Conservation (phyloP, 2,797 vertebrate species). For the Sarcoramphus papa region DNA sequence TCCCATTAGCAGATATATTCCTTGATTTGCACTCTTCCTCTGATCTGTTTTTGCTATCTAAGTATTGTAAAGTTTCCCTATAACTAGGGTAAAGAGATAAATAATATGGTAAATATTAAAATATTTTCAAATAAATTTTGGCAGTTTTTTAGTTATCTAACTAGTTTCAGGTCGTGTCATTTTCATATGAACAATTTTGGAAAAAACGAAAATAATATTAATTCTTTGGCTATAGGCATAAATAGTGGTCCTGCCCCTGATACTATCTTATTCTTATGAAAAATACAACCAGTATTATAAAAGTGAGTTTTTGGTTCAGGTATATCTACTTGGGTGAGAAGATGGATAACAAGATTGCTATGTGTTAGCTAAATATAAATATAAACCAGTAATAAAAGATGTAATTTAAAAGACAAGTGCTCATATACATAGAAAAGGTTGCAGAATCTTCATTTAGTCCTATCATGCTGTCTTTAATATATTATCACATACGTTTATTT, state of each 20-base stretch:
- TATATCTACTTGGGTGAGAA: background rate
- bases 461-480: background rate
- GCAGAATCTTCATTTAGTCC: background rate
- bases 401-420: background rate
- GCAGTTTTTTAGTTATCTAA: background rate
- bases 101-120: background rate
- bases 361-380: background rate
- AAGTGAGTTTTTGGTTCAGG: background rate
- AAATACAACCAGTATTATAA: background rate
- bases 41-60: background rate
- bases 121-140: background rate
- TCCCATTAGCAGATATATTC: background rate
- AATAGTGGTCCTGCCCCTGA: background rate
- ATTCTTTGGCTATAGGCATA: background rate
- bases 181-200: background rate
- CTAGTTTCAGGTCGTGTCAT: background rate
- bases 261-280: background rate
- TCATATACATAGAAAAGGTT: background rate
- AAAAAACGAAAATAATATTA: background rate
- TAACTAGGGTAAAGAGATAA: background rate
- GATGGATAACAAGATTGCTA: background rate
- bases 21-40: background rate
- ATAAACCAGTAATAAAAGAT: background rate
- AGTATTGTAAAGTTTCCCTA: background rate
- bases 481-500: background rate